Evolutionary conservation across 2,113 vertebrate genomes (phyloP).

Genomic region (Puntigrus tetrazona): DNA sequence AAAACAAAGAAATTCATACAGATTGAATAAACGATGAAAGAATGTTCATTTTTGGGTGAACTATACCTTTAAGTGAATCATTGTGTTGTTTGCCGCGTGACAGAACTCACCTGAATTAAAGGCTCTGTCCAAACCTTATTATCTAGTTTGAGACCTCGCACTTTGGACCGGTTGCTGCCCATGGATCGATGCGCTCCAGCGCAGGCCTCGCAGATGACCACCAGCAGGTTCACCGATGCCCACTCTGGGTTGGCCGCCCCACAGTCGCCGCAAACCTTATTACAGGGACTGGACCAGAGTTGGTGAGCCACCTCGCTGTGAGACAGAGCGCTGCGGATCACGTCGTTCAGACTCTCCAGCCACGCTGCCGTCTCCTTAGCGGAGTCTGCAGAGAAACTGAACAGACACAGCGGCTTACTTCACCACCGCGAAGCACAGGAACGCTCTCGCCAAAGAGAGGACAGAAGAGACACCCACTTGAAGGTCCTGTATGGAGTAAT

Average conservation of each 20-base stretch:
- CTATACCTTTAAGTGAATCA: no score
- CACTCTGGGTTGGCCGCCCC: slow-evolving; percentile 72
- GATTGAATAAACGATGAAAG: no score
- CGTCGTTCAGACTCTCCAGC: slow-evolving; percentile 63
- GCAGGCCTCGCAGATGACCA: slow-evolving; percentile 77
- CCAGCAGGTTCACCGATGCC: slow-evolving; percentile 77
- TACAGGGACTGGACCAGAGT: slow-evolving; percentile 72
- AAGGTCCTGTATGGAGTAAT: slow-evolving; percentile 76
- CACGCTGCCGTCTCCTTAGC: slow-evolving; percentile 67
- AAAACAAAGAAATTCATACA: no score
- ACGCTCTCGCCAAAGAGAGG: neutral
- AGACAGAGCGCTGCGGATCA: slow-evolving; percentile 72
- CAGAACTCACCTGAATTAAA: slow-evolving; percentile 60
- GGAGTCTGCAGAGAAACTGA: slow-evolving; percentile 67
- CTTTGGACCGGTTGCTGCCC: slow-evolving; percentile 71
- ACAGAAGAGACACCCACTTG: slow-evolving; percentile 63
- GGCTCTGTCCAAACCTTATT: slow-evolving; percentile 78
- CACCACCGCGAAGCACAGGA: neutral
- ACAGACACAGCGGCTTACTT: neutral
- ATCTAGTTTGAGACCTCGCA: slow-evolving; percentile 77
- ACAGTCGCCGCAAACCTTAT: slow-evolving; percentile 77
- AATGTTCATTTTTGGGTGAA: no score
- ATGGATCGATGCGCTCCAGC: slow-evolving; percentile 74
- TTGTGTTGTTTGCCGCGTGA: neutral
- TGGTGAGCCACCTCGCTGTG: slow-evolving; percentile 72